Conservation (phyloP, 2,113 vertebrate species). For the Ornithorhynchus anatinus region DNA sequence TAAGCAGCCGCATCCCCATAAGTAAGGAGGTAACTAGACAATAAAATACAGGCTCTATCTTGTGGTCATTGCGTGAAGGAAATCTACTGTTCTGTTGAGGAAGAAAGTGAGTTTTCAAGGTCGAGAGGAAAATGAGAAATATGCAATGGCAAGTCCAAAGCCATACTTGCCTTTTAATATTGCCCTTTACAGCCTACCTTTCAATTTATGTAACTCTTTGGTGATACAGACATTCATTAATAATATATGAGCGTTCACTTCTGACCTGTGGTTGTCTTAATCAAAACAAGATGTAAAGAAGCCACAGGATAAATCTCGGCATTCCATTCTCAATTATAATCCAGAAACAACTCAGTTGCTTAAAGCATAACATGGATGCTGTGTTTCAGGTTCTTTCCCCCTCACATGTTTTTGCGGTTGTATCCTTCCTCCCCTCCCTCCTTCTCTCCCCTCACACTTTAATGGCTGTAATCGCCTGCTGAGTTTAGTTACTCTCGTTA, state of each 20-base stretch:
- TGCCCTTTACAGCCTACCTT: background rate
- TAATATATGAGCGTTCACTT: background rate
- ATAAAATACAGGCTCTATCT: no score
- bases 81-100: background rate
- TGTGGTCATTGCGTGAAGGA: no score
- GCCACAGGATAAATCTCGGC: background rate
- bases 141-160: background rate
- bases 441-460: no score
- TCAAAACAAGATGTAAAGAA: background rate
- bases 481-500: background rate
- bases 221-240: background rate
- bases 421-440: no score
- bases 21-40: no score
- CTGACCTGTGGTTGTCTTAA: background rate
- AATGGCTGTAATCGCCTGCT: background rate
- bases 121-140: background rate
- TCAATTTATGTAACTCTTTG: background rate
- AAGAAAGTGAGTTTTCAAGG: background rate
- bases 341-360: background rate
- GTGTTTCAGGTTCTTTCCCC: background rate
- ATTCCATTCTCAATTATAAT: background rate
- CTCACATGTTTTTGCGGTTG: no score
- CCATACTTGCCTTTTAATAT: background rate
- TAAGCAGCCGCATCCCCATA: no score
- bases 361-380: background rate